Evolutionary conservation across 2,888 invertebrate species (phyloP).

Genomic region (Gryllus longicercus): DNA sequence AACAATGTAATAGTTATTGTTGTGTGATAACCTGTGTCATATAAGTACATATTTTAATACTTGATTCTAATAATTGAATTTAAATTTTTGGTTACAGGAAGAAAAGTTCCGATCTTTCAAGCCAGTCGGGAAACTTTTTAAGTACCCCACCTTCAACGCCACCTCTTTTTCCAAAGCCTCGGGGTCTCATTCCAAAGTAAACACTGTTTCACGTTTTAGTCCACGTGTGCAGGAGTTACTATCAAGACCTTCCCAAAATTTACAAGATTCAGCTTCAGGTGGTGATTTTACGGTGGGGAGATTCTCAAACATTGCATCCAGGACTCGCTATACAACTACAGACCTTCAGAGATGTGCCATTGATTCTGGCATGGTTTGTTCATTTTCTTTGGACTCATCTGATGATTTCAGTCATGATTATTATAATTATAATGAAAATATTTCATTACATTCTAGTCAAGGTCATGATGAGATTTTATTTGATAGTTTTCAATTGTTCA

Average conservation of each 20-base stretch:
- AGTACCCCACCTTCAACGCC: conserved; percentile 11
- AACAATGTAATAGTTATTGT: too few relatives aligned
- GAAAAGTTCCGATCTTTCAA: neutral
- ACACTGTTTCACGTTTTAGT: neutral
- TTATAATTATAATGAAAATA: neutral
- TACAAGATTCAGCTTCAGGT: neutral
- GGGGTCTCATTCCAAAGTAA: conserved; percentile 36
- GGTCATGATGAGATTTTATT: neutral
- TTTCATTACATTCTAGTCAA: conserved; percentile 1
- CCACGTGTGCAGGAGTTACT: neutral
- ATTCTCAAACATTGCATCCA: neutral
- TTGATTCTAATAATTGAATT: neutral
- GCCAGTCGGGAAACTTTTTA: neutral
- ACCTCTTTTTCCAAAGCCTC: conserved; percentile 34
- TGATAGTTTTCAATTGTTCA: conserved; percentile 12
- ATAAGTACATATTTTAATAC: too few relatives aligned
- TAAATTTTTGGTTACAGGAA: neutral
- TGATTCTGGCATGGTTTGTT: neutral
- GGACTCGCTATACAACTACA: neutral
- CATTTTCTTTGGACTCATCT: neutral
- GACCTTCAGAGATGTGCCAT: neutral
- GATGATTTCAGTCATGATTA: neutral
- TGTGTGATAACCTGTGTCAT: too few relatives aligned
- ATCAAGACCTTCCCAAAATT: neutral
- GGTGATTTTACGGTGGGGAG: neutral